Base-by-base conservation (phyloP, 2,797 vertebrate genomes). In the Pseudochromis fuscus region DNA sequence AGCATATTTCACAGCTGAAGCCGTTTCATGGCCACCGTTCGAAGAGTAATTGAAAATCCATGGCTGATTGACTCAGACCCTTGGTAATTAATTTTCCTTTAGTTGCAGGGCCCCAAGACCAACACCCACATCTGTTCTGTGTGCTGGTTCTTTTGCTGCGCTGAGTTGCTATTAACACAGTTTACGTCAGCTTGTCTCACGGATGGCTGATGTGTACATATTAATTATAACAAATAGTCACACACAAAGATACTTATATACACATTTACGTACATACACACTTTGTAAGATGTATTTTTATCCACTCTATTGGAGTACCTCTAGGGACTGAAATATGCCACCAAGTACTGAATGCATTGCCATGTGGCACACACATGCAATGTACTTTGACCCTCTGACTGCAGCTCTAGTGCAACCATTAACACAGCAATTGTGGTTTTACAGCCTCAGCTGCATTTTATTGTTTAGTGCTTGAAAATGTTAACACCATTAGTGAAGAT, bases 11-110 rank as follows among this genome's bases (percentile, higher is more conserved):
- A 81, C 75, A 86, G 58, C 81, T 72, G 48, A 85, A 65, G 67
- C 75, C 66, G 78, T 70, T 87, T 88, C 81, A 72, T 85, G 67
- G 65, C 55, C 60, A 72, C 66, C 59, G 67, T 89, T 89, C 13
- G 33, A 72, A 45, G 48, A 84, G 81, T 91, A 93, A 93, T 92
- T 88, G 86, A 92, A 92, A 93, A 90, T 86, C 85, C 84, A 89
- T 91, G 88, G 88, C 87, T 91, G 88, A 93, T 90, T 89, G 88
- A 89, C 85, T 89, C 77, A 82, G 77, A 78, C 79, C 66, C 72
- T 46, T 59, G 48, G 85, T 91, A 91, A 92, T 93, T 89, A 80
- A 89, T 91, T 92, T 90, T 80, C 46, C 73, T 67, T 83, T 82
- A 85, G 72, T 83, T 79, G 67, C 72, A 59, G 45, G 66, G 67